Evolutionary conservation across 2,113 vertebrate genomes (phyloP), one percentile per base, ranked within the genome.

Genomic region (Solea senegalensis): DNA sequence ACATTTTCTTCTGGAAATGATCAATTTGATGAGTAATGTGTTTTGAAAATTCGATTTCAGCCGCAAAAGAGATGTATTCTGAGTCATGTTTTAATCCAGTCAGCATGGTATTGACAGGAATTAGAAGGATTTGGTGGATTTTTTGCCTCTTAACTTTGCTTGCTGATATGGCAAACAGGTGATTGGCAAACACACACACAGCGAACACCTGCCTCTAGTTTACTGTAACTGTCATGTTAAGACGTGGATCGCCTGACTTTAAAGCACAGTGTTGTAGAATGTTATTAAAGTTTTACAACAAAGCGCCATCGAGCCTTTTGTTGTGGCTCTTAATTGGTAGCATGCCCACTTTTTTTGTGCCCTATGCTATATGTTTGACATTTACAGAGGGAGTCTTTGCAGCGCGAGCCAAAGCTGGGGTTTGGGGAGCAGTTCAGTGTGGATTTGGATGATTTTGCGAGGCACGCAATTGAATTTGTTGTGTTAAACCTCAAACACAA

Each of bases 401-500:
- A 65, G 57, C 11, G 2, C 1, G 40, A 69, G 67, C 68, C 41
- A 57, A 28, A 39, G 44, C 21, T 13, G 62, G 21, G 21, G 12
- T 70, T 65, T 69, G 68, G 49, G 72, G 14, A 7, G 60, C n/a
- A 44, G 15, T 28, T 66, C 50, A 46, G 45, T 34, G 34, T 34
- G 34, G 34, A 34, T 65, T 78, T 71, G 44, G 81, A 75, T 21
- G 8, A 43, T 78, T 63, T 62, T 80, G 54, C 71, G 26, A 73
- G 49, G 40, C 15, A 10, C 45, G 34, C 27, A 66, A 43, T 56
- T 66, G 63, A 58, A 28, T 71, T 61, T 49, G 40, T 7, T 60
- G 54, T 54, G 67, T 76, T 68, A 49, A 83, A 65, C 65, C 57
- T 76, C 68, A 66, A 21, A 21, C 6, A 57, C 58, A 76, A 67